Base-by-base conservation (phyloP, 2,888 invertebrate species). In the Xylota segnis region DNA sequence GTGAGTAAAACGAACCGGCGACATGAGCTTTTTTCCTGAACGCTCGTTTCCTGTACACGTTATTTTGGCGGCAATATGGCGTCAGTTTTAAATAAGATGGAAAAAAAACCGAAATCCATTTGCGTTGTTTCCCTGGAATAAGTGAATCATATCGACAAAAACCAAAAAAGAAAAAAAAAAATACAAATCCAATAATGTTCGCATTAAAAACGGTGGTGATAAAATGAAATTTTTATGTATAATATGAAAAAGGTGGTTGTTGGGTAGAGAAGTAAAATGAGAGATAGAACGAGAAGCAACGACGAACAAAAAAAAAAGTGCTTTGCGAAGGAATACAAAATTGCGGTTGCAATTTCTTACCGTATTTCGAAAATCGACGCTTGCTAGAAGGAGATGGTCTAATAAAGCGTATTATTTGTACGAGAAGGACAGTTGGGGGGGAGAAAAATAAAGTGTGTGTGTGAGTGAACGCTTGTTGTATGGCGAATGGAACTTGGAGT, bases 1-100 rank as follows among this genome's bases (percentile, higher is more conserved):
- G 92, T 92, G 91, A 92, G 92, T 92, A 92, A 87, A 88, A 50
- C 75, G 52, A 77, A 83, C 68, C 79, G 83, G 79, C 70, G 84
- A 45, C 58, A 23, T 61, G 18, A 65, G 65, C 40, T 59, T 76
- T 58, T 77, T 23, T 59, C 45, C n/a, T n/a, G n/a, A n/a, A 63
- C 40, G 29, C 52, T 76, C 34, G 34, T 32, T 65, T 59, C 50
- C n/a, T 86, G 32, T 54, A 59, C 75, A 45, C 59, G 58, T 71
- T 71, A 50, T 82, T 86, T 88, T 89, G 88, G 89, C 89, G 89
- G 89, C 89, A 89, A 88, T 88, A 89, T 89, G 89, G 89, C 89
- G 89, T 89, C 89, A 81, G 86, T 82, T 87, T 79, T 9, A 40
- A 65, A 75, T 56, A 56, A 34, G 54, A n/a, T n/a, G n/a, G n/a